Evolutionary conservation across 2,888 invertebrate species (phyloP).

Genomic region (Griposia aprilina): DNA sequence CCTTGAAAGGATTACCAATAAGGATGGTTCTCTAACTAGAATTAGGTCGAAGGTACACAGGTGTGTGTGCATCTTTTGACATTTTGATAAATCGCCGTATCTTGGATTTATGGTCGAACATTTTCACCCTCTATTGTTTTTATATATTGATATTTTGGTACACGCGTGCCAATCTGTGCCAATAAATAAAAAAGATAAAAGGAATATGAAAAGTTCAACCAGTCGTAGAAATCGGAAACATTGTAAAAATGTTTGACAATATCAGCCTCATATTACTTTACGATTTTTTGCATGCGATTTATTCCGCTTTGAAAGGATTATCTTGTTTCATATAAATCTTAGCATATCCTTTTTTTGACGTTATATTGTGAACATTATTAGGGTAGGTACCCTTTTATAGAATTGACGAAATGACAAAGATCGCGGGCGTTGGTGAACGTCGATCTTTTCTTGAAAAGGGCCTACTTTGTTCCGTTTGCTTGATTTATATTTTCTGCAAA

Average conservation of each 20-base stretch:
- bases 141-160: slow-evolving; percentile 72
- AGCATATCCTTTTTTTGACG: slow-evolving; percentile 33
- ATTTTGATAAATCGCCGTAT: slow-evolving; percentile 77
- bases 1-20: slow-evolving; percentile 32
- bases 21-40: slow-evolving; percentile 67
- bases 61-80: slow-evolving; percentile 78
- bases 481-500: slow-evolving; percentile 5
- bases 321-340: slow-evolving; percentile 39
- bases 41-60: slow-evolving; percentile 77
- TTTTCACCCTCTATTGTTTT: slow-evolving; percentile 71
- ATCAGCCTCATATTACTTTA: slow-evolving; percentile 27
- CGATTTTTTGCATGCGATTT: slow-evolving; percentile 31
- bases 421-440: background rate
- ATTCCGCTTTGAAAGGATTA: slow-evolving; percentile 51
- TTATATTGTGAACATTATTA: slow-evolving; percentile 26
- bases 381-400: slow-evolving; percentile 23
- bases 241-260: slow-evolving; percentile 36
- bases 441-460: slow-evolving; percentile 1
- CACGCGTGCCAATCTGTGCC: slow-evolving; percentile 61
- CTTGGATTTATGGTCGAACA: slow-evolving; percentile 72
- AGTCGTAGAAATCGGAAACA: slow-evolving; percentile 19
- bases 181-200: slow-evolving; percentile 69
- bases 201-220: slow-evolving; percentile 19
- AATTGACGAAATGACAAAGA: slow-evolving; percentile 17
- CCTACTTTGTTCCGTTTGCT: background rate